Evolutionary conservation across 2,888 invertebrate genomes (phyloP).

Genomic region (Luperina testacea): DNA sequence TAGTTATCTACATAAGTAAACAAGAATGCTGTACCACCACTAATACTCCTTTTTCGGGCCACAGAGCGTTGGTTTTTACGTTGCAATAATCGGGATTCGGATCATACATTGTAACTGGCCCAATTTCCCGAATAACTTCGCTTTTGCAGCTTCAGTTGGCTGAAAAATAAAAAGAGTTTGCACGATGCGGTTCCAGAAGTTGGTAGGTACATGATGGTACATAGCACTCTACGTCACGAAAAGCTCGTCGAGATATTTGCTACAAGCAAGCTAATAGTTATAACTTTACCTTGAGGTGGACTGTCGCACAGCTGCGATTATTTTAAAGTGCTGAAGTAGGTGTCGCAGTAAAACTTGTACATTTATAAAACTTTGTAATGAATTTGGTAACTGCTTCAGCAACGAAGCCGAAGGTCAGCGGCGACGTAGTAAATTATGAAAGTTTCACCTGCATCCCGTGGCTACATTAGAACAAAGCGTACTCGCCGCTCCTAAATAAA

Average conservation of each 20-base stretch:
- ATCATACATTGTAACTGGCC: slow-evolving; percentile 46
- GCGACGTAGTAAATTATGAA: slow-evolving; percentile 77
- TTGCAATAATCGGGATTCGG: slow-evolving; percentile 47
- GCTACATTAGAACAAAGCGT: slow-evolving; percentile 80
- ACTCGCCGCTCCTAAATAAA: slow-evolving; percentile 78
- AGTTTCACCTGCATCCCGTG: slow-evolving; percentile 78
- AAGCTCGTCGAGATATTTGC: slow-evolving; percentile 8
- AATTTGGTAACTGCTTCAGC: slow-evolving; percentile 58
- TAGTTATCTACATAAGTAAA: slow-evolving; percentile 62
- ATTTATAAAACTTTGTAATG: slow-evolving; percentile 57
- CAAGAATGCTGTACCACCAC: slow-evolving; percentile 28
- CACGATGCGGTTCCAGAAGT: slow-evolving; percentile 29
- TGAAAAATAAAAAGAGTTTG: slow-evolving; percentile 39
- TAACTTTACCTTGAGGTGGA: slow-evolving; percentile 14
- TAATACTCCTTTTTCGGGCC: slow-evolving; percentile 35
- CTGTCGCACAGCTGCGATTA: slow-evolving; percentile 19
- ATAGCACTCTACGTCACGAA: slow-evolving; percentile 8
- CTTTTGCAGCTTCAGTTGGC: slow-evolving; percentile 36
- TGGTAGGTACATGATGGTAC: slow-evolving; percentile 3
- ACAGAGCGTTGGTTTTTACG: slow-evolving; percentile 25
- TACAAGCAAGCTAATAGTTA: slow-evolving; percentile 16
- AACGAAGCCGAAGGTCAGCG: slow-evolving; percentile 64
- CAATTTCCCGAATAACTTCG: slow-evolving; percentile 38
- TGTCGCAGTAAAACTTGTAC: slow-evolving; percentile 20
- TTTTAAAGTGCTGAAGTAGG: slow-evolving; percentile 33